Evolutionary conservation across 2,113 vertebrate species (phyloP).

Genomic region (Phocoena sinus): DNA sequence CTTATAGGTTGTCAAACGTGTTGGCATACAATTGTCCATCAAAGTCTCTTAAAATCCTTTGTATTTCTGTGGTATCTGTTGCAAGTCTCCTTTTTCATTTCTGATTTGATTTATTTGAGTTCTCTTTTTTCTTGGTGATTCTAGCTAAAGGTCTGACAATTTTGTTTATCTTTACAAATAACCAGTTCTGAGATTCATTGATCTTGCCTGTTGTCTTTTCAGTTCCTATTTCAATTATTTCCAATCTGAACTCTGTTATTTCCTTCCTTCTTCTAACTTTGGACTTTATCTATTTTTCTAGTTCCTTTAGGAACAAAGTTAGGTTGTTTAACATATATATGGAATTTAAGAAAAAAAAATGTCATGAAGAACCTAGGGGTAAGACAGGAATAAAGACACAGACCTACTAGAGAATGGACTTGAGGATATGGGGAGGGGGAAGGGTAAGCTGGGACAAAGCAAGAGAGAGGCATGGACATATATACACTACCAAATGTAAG

Average conservation of each 20-base stretch:
- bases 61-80: background rate
- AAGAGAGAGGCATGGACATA: no score
- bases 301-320: background rate
- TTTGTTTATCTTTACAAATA: background rate
- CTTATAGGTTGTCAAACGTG: background rate
- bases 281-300: background rate
- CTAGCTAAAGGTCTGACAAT: background rate
- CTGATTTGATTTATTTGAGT: background rate
- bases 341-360: no score
- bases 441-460: no score
- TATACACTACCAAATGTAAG: no score
- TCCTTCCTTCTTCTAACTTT: background rate
- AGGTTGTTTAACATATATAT: background rate
- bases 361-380: no score
- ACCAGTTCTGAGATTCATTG: background rate
- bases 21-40: background rate
- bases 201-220: background rate
- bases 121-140: background rate
- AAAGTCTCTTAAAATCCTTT: background rate
- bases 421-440: no score
- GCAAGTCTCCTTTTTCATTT: background rate
- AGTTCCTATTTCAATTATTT: background rate
- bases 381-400: no score
- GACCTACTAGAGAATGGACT: no score
- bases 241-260: background rate